Conservation (phyloP, 1,140 invertebrate genomes). For the Procambarus virginalis region DNA sequence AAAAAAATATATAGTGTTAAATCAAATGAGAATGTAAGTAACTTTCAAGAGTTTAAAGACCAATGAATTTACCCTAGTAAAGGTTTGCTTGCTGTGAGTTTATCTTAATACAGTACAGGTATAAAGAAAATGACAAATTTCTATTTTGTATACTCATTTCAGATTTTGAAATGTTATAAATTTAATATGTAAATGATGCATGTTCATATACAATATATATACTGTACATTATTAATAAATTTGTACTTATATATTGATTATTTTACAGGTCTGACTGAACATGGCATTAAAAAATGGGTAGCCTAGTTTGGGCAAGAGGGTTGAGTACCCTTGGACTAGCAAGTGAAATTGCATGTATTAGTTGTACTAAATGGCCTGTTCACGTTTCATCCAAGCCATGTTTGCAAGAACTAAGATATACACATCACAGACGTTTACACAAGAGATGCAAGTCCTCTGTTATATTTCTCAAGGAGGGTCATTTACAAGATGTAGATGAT, state of each 20-base stretch:
- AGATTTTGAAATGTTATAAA: too few species aligned
- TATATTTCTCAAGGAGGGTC: background rate
- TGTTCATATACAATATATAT: too few species aligned
- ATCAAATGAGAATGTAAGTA: too few species aligned
- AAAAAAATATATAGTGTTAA: too few species aligned
- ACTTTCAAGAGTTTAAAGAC: too few species aligned
- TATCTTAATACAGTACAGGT: too few species aligned
- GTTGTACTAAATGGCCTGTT: background rate
- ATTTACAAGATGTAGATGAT: conserved; percentile 1
- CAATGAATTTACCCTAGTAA: too few species aligned
- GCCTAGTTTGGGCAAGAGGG: conserved; percentile 9
- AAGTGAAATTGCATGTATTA: background rate
- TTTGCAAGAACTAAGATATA: background rate
- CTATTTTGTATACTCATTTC: too few species aligned
- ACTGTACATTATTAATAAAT: too few species aligned
- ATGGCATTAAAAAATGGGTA: background rate
- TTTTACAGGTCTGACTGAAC: conserved; percentile 2
- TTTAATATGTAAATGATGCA: too few species aligned
- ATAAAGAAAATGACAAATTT: too few species aligned
- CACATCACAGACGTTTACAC: background rate
- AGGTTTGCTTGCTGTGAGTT: too few species aligned
- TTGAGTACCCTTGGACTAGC: background rate
- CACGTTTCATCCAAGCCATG: background rate
- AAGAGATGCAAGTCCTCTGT: conserved; percentile 15
- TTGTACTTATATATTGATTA: background rate